phyloP scores from a whole-genome alignment of 2,888 invertebrate genomes.

The Caenorhabditis japonica region DNA sequence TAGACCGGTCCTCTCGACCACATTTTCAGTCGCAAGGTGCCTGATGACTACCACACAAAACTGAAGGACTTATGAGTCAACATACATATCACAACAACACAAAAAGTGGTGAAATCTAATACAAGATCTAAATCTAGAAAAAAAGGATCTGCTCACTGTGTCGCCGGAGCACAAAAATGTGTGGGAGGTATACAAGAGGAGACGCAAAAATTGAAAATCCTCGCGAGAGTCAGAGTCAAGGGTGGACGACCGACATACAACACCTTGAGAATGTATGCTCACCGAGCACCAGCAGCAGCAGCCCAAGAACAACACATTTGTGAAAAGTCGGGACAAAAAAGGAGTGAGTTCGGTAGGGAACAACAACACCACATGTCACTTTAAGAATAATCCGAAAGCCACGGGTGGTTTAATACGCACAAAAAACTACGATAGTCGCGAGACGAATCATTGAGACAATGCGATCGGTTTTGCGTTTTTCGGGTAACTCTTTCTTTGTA shows the following conservation, averaged over 20 bases:
- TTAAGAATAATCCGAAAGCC: constrained; percentile 29
- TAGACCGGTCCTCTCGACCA: too few species aligned
- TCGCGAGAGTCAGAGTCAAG: constrained; percentile 31
- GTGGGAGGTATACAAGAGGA: constrained; percentile 37
- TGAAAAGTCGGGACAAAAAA: constrained; percentile 19
- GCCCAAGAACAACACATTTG: constrained; percentile 44
- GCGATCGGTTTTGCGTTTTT: too few species aligned
- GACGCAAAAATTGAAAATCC: constrained; percentile 6
- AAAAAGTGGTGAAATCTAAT: too few species aligned
- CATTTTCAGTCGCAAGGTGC: too few species aligned
- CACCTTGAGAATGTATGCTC: constrained; percentile 49
- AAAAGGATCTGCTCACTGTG: constrained; percentile 21
- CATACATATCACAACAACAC: too few species aligned
- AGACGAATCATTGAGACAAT: constrained; percentile 27
- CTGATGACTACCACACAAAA: too few species aligned
- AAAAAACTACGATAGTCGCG: constrained; percentile 13
- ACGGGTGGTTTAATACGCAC: too few species aligned
- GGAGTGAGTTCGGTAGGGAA: not conserved
- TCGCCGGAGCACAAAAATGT: constrained; percentile 17
- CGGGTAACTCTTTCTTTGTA: too few species aligned
- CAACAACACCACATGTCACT: not conserved
- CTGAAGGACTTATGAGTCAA: too few species aligned
- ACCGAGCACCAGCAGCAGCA: too few species aligned
- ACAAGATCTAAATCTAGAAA: too few species aligned
- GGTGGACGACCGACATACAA: constrained; percentile 43